These are phyloP conservation scores for Diaperis boleti DNA, from an alignment of 2,888 invertebrate species.

Conservation along the genomic window DNA sequence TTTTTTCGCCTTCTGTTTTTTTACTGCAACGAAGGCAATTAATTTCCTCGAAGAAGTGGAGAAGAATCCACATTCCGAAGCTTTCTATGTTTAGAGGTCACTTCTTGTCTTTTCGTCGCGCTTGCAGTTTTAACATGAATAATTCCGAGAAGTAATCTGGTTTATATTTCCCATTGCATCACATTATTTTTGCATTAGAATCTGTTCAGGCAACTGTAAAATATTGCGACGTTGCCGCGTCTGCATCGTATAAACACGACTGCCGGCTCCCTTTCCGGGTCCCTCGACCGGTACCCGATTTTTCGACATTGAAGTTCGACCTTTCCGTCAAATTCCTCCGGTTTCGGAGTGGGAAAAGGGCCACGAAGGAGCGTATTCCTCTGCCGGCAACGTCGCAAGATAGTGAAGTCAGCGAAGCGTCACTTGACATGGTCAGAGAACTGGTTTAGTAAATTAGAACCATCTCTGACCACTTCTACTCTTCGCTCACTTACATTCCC, in stretches of 20 bases:
- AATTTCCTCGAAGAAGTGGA: not conserved
- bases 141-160: slow-evolving; percentile 40
- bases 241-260: not conserved
- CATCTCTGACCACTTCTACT: slow-evolving; percentile 60
- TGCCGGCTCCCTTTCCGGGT: not conserved
- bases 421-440: slow-evolving; percentile 65
- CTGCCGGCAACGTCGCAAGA: slow-evolving; percentile 46
- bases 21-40: slow-evolving; percentile 10
- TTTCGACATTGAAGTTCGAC: slow-evolving; percentile 1
- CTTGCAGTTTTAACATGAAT: slow-evolving; percentile 27
- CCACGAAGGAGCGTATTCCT: not conserved
- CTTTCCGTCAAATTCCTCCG: not conserved
- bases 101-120: slow-evolving; percentile 16
- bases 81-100: slow-evolving; percentile 23
- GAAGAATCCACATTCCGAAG: not conserved
- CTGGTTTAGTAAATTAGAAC: slow-evolving; percentile 66
- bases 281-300: not conserved
- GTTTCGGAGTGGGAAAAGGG: not conserved
- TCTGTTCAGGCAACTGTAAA: slow-evolving; percentile 40
- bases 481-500: slow-evolving; percentile 55
- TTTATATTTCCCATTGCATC: slow-evolving; percentile 38
- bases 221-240: slow-evolving; percentile 34
- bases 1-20: slow-evolving; percentile 18
- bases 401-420: slow-evolving; percentile 61
- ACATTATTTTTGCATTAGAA: slow-evolving; percentile 41